These are phyloP conservation scores for Calliscelio sp. DNA, from an alignment of 2,888 invertebrate species.

Conservation along the genomic window DNA sequence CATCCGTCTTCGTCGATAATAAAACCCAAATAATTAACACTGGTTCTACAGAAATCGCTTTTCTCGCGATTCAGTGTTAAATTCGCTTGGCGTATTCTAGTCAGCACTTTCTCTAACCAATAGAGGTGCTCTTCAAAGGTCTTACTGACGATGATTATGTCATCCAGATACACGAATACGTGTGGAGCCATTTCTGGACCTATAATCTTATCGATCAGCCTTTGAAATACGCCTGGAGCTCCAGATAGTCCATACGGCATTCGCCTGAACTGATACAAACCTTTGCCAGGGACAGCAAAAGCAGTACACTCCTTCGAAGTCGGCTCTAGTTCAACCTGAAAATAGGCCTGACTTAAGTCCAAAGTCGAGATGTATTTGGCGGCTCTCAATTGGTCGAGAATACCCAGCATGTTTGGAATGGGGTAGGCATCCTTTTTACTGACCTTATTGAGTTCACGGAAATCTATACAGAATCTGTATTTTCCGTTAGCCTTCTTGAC, in stretches of 20 bases:
- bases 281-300: constrained; percentile 17
- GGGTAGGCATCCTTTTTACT: constrained; percentile 12
- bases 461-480: not conserved
- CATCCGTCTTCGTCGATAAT: constrained; percentile 5
- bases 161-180: constrained; percentile 10
- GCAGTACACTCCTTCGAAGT: not conserved
- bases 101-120: constrained; percentile 17
- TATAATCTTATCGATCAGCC: not conserved
- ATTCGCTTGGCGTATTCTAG: not conserved
- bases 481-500: not conserved
- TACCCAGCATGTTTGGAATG: not conserved
- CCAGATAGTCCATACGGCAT: not conserved
- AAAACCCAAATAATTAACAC: constrained; percentile 30
- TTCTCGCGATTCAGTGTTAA: constrained; percentile 13
- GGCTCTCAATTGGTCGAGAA: not conserved
- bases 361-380: not conserved
- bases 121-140: constrained; percentile 25
- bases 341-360: not conserved
- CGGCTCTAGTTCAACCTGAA: not conserved
- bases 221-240: not conserved
- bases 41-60: constrained; percentile 10
- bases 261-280: not conserved
- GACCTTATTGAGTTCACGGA: constrained; percentile 6
- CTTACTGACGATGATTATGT: constrained; percentile 15
- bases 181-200: constrained; percentile 17